Evolutionary conservation across 2,113 vertebrate species (phyloP).

Genomic region (Megaceryle torquata): DNA sequence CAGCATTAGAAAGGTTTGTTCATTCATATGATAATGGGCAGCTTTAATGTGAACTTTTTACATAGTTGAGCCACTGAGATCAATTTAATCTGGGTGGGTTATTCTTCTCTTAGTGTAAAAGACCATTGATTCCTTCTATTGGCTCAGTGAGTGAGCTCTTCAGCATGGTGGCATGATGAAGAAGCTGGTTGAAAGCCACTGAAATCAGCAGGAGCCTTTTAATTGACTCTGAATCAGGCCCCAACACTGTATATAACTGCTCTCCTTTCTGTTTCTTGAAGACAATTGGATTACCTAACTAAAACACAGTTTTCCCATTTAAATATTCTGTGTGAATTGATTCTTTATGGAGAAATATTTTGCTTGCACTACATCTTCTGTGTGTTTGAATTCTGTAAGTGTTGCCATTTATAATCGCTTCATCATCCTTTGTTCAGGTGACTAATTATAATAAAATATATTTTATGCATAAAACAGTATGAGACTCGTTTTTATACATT

Average conservation of each 20-base stretch:
- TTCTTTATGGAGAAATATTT: constrained; percentile 19
- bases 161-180: constrained; percentile 20
- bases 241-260: constrained; percentile 26
- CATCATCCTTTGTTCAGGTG: constrained; percentile 60
- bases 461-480: constrained; percentile 55
- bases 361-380: background rate
- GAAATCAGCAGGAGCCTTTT: constrained; percentile 62
- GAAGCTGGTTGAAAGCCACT: constrained; percentile 60
- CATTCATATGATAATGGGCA: constrained; percentile 58
- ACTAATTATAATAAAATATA: constrained; percentile 62
- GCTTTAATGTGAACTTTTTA: constrained; percentile 49
- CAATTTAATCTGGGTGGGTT: constrained; percentile 65
- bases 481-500: constrained; percentile 49
- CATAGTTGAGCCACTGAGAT: constrained; percentile 37
- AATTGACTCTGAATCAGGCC: constrained; percentile 54
- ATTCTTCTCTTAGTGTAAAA: constrained; percentile 61
- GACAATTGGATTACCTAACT: constrained; percentile 40
- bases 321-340: background rate
- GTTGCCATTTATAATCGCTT: constrained; percentile 30
- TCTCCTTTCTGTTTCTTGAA: constrained; percentile 30
- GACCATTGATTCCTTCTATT: constrained; percentile 56
- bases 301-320: background rate
- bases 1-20: constrained; percentile 28
- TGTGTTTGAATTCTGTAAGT: background rate
- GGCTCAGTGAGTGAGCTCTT: constrained; percentile 45